phyloP scores from a whole-genome alignment of 1,140 invertebrate genomes.

The Trichoplusia ni region DNA sequence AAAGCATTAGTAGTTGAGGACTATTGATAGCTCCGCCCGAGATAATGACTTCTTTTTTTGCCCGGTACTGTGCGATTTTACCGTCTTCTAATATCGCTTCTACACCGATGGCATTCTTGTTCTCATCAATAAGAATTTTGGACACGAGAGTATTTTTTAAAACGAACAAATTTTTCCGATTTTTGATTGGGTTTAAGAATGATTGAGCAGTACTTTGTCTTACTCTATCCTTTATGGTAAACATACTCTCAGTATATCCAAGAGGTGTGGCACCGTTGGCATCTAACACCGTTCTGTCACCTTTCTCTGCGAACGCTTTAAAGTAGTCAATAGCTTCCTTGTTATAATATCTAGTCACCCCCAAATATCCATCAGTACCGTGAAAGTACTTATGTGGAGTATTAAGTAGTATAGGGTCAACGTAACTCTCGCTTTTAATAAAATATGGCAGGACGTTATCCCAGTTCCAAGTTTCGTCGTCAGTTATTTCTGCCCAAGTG shows the following conservation, averaged over 20 bases:
- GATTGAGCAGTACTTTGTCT: conserved; percentile 4
- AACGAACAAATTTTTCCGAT: background rate
- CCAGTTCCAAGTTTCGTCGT: conserved; percentile 86
- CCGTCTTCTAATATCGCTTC: background rate
- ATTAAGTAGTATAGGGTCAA: conserved; percentile 4
- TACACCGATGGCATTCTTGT: conserved; percentile 8
- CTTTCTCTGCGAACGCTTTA: conserved; percentile 3
- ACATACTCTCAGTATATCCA: background rate
- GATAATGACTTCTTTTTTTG: conserved; percentile 13
- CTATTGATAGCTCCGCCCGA: conserved; percentile 2
- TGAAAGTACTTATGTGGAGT: conserved; percentile 12
- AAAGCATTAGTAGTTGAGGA: background rate
- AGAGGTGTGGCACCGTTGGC: background rate
- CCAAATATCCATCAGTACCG: conserved; percentile 22
- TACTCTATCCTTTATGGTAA: background rate
- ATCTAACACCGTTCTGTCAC: conserved; percentile 4
- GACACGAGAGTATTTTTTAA: background rate
- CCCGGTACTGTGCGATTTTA: background rate
- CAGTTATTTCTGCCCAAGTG: conserved; percentile 83
- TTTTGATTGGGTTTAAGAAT: conserved; percentile 6
- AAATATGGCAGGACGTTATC: conserved; percentile 81
- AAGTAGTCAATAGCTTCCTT: conserved; percentile 1
- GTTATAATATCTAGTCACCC: background rate
- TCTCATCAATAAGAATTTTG: conserved; percentile 10
- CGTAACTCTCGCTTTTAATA: conserved; percentile 39